A percentile compares a stretch with the other conserved stretches of the same genome.
Conservation (phyloP, 2,113 vertebrate species). For the Prionailurus bengalensis region DNA sequence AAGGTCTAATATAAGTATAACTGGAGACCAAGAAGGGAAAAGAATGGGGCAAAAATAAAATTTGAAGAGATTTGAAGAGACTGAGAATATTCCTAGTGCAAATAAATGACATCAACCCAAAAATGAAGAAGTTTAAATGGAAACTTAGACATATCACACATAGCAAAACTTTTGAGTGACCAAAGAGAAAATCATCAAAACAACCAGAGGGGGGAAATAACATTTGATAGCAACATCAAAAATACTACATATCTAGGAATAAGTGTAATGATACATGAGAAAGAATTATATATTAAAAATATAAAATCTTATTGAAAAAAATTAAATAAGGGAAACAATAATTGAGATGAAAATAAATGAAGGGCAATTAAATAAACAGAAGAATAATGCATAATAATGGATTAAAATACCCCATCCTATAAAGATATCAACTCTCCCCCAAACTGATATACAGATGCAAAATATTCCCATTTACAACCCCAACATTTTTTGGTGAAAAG, state of each 20-base stretch:
- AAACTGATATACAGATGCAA: neutral
- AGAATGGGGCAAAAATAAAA: neutral
- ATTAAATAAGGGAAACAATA: neutral
- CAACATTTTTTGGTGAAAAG: neutral
- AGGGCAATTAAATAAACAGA: conserved; percentile 21
- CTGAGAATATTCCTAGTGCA: neutral
- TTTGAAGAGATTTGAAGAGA: neutral
- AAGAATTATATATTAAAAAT: conserved; percentile 9
- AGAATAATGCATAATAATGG: neutral
- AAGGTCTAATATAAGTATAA: neutral
- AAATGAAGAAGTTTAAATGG: neutral
- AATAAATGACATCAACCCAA: neutral
- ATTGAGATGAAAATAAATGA: neutral
- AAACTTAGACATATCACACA: neutral
- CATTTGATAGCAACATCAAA: neutral
- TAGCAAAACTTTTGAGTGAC: neutral
- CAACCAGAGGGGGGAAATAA: neutral
- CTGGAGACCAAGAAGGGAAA: neutral
- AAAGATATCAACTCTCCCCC: neutral
- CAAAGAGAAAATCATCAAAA: neutral
- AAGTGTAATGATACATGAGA: neutral
- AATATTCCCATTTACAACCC: neutral
- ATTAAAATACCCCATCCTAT: neutral
- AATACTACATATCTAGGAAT: neutral
- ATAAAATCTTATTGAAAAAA: conserved; percentile 22